Conservation (phyloP, 1,140 invertebrate species). For the Drosophila gunungcola region DNA sequence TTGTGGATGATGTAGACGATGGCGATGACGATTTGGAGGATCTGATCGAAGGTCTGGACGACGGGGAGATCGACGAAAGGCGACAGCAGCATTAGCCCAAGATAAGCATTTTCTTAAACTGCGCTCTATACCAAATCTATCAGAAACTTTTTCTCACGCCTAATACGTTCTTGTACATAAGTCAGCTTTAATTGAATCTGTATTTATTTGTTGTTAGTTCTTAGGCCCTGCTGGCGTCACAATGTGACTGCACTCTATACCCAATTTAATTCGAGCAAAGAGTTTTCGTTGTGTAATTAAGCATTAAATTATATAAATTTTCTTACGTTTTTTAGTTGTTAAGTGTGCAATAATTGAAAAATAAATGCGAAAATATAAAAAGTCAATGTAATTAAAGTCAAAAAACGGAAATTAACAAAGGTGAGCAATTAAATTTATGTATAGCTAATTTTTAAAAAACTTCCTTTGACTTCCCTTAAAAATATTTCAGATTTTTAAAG, state of each 20-base stretch:
- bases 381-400: neutral
- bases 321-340: constrained; percentile 64
- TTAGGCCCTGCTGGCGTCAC: constrained; percentile 41
- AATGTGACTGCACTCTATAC: constrained; percentile 31
- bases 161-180: constrained; percentile 70
- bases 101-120: constrained; percentile 62
- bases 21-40: constrained; percentile 72
- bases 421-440: no score
- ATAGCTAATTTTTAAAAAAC: no score
- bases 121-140: constrained; percentile 82
- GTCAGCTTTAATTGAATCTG: constrained; percentile 68
- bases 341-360: constrained; percentile 57
- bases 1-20: constrained; percentile 72
- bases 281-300: constrained; percentile 68
- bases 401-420: neutral
- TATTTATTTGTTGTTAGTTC: constrained; percentile 60
- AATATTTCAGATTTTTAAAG: no score
- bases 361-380: constrained; percentile 17
- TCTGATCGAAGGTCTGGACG: constrained; percentile 59
- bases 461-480: no score
- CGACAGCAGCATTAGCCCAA: constrained; percentile 54
- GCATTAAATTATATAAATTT: constrained; percentile 54
- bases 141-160: constrained; percentile 70
- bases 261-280: constrained; percentile 32
- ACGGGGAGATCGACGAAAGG: constrained; percentile 32